Conservation (phyloP, 2,113 vertebrate species). For the Apistogramma diplotaenia region DNA sequence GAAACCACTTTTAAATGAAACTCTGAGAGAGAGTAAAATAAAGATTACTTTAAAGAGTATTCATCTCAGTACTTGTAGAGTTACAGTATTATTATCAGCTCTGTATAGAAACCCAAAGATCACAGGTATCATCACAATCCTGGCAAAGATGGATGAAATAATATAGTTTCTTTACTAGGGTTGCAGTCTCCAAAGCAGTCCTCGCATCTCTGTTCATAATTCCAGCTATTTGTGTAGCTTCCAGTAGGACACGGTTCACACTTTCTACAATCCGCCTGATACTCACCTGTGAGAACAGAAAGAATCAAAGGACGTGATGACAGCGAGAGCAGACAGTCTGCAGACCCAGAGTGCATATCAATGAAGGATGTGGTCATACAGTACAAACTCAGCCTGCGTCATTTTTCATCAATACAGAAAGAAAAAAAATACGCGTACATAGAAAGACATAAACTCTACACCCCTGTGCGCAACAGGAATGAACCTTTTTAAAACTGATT, state of each 20-base stretch:
- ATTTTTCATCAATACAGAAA: conserved; percentile 41
- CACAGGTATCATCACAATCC: background rate
- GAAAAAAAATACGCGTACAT: background rate
- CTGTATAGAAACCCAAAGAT: background rate
- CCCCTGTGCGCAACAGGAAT: background rate
- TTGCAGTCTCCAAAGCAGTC: conserved; percentile 66
- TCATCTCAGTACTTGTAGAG: background rate
- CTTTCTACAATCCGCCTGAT: background rate
- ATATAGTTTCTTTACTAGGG: conserved; percentile 44
- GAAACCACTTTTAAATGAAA: conserved; percentile 36
- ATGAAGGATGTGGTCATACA: conserved; percentile 75
- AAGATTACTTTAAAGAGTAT: background rate
- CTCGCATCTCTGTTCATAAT: conserved; percentile 50
- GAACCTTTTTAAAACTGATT: background rate
- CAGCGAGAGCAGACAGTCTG: background rate
- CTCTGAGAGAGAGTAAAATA: conserved; percentile 23
- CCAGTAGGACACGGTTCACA: conserved; percentile 39
- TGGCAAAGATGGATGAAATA: background rate
- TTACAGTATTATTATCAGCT: background rate
- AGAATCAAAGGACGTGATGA: conserved; percentile 14
- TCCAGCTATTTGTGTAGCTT: conserved; percentile 20
- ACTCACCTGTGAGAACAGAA: conserved; percentile 43
- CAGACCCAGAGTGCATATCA: conserved; percentile 25
- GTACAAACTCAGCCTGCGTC: background rate
- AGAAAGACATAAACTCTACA: background rate